phyloP scores from a whole-genome alignment of 1,140 invertebrate species.

The Bombus confusus region DNA sequence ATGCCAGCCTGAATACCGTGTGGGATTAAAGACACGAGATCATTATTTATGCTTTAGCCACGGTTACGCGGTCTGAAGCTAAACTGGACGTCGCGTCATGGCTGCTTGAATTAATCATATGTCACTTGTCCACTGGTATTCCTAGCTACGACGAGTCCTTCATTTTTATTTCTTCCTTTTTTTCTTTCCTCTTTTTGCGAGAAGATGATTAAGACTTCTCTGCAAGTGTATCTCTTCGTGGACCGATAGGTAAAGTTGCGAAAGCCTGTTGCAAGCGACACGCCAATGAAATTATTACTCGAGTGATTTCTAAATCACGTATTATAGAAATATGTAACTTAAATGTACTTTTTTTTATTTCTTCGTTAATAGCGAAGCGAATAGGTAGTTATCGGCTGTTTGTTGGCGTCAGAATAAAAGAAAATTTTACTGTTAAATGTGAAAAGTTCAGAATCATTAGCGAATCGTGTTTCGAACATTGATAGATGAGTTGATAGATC shows the following conservation, averaged over 20 bases:
- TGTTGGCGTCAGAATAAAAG: too few species aligned
- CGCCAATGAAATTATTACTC: too few species aligned
- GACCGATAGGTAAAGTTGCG: too few species aligned
- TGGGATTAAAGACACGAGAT: slow-evolving; percentile 60
- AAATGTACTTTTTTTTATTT: too few species aligned
- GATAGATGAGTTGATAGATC: too few species aligned
- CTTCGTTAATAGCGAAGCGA: too few species aligned
- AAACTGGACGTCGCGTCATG: slow-evolving; percentile 17
- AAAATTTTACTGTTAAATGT: too few species aligned
- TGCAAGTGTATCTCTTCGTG: not conserved
- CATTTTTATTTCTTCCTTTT: not conserved
- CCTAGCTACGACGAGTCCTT: slow-evolving; percentile 45
- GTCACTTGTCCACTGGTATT: slow-evolving; percentile 42
- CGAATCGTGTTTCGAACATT: too few species aligned
- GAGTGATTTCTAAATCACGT: too few species aligned
- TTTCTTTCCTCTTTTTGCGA: not conserved
- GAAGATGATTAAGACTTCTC: slow-evolving; percentile 10
- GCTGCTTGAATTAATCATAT: slow-evolving; percentile 58
- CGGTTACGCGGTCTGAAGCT: slow-evolving; percentile 15
- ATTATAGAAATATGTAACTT: too few species aligned
- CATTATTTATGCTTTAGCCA: slow-evolving; percentile 61
- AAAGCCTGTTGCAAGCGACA: not conserved
- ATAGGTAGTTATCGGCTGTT: too few species aligned
- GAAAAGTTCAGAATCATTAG: too few species aligned
- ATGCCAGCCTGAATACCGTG: slow-evolving; percentile 33